These are phyloP conservation scores for Cyclina sinensis DNA, from an alignment of 1,140 invertebrate species.

Conservation along the genomic window DNA sequence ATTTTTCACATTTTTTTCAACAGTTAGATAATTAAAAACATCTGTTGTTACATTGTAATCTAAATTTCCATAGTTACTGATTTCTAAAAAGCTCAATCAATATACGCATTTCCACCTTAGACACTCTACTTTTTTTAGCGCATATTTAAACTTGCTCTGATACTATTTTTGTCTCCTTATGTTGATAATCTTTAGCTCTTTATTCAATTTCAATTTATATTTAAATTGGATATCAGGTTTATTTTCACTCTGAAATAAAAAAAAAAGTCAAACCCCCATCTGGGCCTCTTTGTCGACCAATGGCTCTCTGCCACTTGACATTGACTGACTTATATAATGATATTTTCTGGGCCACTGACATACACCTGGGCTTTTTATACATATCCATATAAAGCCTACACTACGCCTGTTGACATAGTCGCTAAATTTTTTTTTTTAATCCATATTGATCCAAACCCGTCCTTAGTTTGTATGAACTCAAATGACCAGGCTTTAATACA, in stretches of 20 bases:
- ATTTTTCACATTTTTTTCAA: too few relatives aligned
- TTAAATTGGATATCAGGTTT: too few relatives aligned
- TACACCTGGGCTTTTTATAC: background rate
- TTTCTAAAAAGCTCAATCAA: too few relatives aligned
- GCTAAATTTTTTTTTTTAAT: slow-evolving; percentile 29
- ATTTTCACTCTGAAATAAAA: too few relatives aligned
- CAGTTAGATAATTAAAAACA: too few relatives aligned
- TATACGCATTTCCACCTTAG: too few relatives aligned
- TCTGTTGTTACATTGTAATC: too few relatives aligned
- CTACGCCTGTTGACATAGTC: background rate
- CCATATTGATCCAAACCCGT: slow-evolving; percentile 28
- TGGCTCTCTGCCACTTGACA: slow-evolving; percentile 34
- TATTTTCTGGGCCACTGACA: background rate
- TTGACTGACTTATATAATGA: slow-evolving; percentile 27
- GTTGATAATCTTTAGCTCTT: too few relatives aligned
- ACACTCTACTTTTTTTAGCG: too few relatives aligned
- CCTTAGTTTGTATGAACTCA: background rate
- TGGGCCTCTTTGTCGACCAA: slow-evolving; percentile 45
- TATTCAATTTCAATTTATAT: background rate
- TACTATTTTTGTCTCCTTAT: too few relatives aligned
- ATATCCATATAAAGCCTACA: background rate
- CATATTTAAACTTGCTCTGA: too few relatives aligned
- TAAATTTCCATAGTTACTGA: too few relatives aligned
- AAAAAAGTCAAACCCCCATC: background rate
- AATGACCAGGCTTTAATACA: slow-evolving; percentile 32